phyloP scores from a whole-genome alignment of 2,797 vertebrate species.

The Pseudocheirus occidentalis region DNA sequence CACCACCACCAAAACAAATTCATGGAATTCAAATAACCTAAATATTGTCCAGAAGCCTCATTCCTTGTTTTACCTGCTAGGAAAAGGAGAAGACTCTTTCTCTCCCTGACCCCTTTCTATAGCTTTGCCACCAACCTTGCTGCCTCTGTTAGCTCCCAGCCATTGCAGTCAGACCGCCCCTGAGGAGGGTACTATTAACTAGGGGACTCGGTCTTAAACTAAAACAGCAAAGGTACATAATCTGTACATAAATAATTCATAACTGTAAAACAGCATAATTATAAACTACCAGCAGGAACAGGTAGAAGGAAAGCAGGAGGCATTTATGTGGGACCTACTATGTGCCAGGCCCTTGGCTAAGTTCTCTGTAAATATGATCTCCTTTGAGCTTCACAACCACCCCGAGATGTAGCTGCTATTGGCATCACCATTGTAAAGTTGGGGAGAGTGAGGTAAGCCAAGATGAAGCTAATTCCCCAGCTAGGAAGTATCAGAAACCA shows the following conservation, averaged over 20 bases:
- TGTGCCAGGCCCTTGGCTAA: not conserved
- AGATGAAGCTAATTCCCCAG: not conserved
- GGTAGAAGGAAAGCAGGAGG: not conserved
- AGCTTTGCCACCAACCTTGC: rapidly evolving
- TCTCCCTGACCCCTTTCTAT: not conserved
- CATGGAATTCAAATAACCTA: rapidly evolving
- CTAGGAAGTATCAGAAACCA: not conserved
- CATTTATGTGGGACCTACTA: not conserved
- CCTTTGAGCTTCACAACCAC: not conserved
- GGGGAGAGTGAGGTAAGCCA: not conserved
- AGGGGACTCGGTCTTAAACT: not conserved
- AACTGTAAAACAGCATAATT: not conserved
- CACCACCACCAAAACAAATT: too few species aligned
- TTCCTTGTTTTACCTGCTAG: not conserved
- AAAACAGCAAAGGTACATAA: not conserved
- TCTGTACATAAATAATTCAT: not conserved
- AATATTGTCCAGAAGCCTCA: not conserved
- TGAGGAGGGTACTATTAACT: not conserved
- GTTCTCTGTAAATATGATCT: not conserved
- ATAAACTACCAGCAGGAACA: not conserved
- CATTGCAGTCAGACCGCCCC: not conserved
- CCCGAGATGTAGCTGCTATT: not conserved
- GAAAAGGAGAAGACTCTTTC: not conserved
- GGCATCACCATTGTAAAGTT: not conserved
- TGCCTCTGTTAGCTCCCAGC: not conserved